Evolutionary conservation across 2,888 invertebrate genomes (phyloP).

Genomic region (Patella depressa): DNA sequence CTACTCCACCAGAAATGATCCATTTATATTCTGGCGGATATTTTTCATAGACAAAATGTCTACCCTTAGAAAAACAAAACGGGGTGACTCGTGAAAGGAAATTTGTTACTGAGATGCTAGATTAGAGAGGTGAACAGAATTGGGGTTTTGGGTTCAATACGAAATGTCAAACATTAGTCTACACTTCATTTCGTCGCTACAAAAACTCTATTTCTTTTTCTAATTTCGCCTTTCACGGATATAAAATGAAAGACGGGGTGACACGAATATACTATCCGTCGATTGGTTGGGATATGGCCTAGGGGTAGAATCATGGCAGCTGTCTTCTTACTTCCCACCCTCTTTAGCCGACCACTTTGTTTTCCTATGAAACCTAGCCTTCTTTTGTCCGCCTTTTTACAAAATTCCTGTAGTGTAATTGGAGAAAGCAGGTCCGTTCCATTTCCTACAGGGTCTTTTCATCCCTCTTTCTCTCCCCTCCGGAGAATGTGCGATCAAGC

Average conservation of each 20-base stretch:
- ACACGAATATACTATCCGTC: background rate
- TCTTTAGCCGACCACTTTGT: conserved; percentile 15
- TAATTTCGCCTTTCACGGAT: background rate
- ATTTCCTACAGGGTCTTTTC: conserved; percentile 10
- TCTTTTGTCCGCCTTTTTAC: conserved; percentile 20
- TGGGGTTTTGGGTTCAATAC: background rate
- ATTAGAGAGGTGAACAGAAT: too few relatives aligned
- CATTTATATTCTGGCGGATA: too few relatives aligned
- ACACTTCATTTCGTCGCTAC: background rate
- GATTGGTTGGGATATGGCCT: background rate
- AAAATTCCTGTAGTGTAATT: conserved; percentile 7
- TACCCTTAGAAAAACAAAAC: too few relatives aligned
- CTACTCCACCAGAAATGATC: too few relatives aligned
- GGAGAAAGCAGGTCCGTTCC: conserved; percentile 10
- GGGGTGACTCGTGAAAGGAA: too few relatives aligned
- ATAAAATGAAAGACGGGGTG: background rate
- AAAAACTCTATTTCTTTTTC: conserved; percentile 2
- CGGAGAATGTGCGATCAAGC: conserved; percentile 10
- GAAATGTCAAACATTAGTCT: conserved; percentile 9
- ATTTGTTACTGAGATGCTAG: too few relatives aligned
- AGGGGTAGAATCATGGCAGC: conserved; percentile 8
- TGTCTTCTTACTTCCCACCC: conserved; percentile 10
- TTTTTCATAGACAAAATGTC: too few relatives aligned
- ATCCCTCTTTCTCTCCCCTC: conserved; percentile 1
- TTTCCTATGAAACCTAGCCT: conserved; percentile 25